These are phyloP conservation scores for Dipus sagitta DNA, from an alignment of 2,797 vertebrate genomes.

Conservation along the genomic window DNA sequence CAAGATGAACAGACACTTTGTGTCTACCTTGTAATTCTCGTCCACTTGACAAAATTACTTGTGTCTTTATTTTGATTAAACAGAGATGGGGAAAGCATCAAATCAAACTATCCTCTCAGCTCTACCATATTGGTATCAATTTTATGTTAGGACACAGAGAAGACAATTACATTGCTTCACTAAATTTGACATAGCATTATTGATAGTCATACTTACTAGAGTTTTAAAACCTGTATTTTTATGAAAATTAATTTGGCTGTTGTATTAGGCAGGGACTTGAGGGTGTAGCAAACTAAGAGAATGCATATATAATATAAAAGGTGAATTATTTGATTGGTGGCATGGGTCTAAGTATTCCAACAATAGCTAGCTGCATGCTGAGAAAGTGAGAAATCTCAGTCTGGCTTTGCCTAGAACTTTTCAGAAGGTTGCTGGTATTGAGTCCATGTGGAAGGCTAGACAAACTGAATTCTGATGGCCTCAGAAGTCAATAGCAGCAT, in stretches of 20 bases:
- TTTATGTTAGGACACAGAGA: background rate
- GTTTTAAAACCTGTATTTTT: conserved; percentile 6
- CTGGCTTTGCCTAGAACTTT: background rate
- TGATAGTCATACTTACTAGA: conserved; percentile 38
- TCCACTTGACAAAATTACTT: conserved; percentile 16
- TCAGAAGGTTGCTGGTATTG: background rate
- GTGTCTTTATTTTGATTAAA: conserved; percentile 22
- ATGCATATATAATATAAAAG: background rate
- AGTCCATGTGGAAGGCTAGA: background rate
- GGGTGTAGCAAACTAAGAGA: background rate
- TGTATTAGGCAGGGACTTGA: background rate
- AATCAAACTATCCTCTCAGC: background rate
- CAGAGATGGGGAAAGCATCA: background rate
- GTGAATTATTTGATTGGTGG: background rate
- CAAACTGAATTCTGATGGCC: background rate
- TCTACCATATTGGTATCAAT: background rate
- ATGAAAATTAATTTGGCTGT: conserved; percentile 27
- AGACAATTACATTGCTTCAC: conserved; percentile 4
- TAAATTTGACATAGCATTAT: conserved; percentile 66
- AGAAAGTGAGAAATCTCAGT: background rate
- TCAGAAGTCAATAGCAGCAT: background rate
- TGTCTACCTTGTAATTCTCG: background rate
- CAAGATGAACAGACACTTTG: background rate
- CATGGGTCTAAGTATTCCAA: background rate
- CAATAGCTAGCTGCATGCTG: background rate